Percentiles rank a stretch among this genome's conserved stretches.
Evolutionary conservation across 1,140 invertebrate species (phyloP).

Genomic region (Copidosoma floridanum): DNA sequence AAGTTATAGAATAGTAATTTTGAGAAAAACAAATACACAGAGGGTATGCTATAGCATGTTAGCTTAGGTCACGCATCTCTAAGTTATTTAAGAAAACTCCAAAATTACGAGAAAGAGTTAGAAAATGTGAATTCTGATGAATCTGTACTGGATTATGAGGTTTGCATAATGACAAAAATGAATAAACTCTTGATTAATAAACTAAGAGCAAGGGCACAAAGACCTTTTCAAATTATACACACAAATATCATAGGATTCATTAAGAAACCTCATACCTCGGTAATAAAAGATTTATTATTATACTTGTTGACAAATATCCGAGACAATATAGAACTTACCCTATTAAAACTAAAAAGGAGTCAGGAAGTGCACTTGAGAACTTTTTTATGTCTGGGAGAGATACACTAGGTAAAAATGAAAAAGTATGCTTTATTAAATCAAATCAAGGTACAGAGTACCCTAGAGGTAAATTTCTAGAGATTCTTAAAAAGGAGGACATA

Average conservation of each 20-base stretch:
- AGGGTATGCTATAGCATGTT: slow-evolving; percentile 32
- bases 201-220: slow-evolving; percentile 17
- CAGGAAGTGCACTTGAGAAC: slow-evolving; percentile 16
- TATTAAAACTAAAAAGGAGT: slow-evolving; percentile 20
- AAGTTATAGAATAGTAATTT: slow-evolving; percentile 6
- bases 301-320: slow-evolving; percentile 23
- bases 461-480: slow-evolving; percentile 26
- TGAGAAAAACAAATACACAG: slow-evolving; percentile 14
- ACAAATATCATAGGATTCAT: slow-evolving; percentile 29
- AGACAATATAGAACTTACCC: slow-evolving; percentile 17
- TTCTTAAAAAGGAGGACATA: slow-evolving; percentile 27
- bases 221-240: slow-evolving; percentile 25
- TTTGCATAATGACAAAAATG: slow-evolving; percentile 31
- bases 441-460: slow-evolving; percentile 26
- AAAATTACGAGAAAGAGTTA: slow-evolving; percentile 28
- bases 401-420: slow-evolving; percentile 19
- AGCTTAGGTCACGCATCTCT: slow-evolving; percentile 35
- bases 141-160: slow-evolving; percentile 28
- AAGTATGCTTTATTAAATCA: slow-evolving; percentile 29
- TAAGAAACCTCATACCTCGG: slow-evolving; percentile 20
- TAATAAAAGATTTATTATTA: slow-evolving; percentile 17
- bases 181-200: slow-evolving; percentile 26
- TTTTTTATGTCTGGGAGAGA: slow-evolving; percentile 21
- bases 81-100: slow-evolving; percentile 29
- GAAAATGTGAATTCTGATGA: slow-evolving; percentile 31